These are phyloP conservation scores for Urechis unicinctus DNA, from an alignment of 2,888 invertebrate genomes.

Conservation along the genomic window DNA sequence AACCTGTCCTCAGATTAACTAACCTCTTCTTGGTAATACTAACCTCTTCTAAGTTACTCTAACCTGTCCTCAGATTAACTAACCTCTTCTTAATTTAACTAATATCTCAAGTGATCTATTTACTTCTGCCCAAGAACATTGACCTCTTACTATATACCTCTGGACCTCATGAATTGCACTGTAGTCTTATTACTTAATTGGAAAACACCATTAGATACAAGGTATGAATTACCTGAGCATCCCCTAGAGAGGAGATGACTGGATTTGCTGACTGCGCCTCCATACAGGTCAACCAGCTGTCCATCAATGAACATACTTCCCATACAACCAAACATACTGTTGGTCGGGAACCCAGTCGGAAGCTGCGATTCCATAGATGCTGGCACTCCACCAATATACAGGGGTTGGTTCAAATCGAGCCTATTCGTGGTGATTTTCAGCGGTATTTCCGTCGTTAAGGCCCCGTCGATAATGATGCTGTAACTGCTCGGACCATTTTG, in stretches of 20 bases:
- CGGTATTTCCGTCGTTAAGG: not conserved
- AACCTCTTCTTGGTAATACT: too few relatives aligned
- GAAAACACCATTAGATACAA: too few relatives aligned
- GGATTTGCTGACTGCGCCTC: conserved; percentile 10
- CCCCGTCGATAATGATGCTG: conserved; percentile 6
- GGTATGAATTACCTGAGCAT: conserved; percentile 21
- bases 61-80: too few relatives aligned
- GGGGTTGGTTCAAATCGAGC: conserved; percentile 19
- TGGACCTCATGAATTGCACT: too few relatives aligned
- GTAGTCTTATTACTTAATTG: too few relatives aligned
- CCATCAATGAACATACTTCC: conserved; percentile 38
- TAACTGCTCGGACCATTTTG: conserved; percentile 14
- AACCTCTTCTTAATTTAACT: too few relatives aligned
- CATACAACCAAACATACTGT: conserved; percentile 44
- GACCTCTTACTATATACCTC: too few relatives aligned
- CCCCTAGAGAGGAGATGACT: conserved; percentile 13
- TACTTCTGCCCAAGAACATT: too few relatives aligned
- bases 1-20: too few relatives aligned
- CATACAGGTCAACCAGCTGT: conserved; percentile 27
- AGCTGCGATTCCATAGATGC: conserved; percentile 25
- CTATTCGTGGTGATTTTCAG: conserved; percentile 10
- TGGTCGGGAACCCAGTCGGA: conserved; percentile 22
- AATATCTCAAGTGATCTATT: too few relatives aligned
- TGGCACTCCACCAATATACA: conserved; percentile 41
- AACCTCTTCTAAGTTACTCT: too few relatives aligned